Percentiles rank a stretch among this genome's conserved stretches.
These are phyloP conservation scores for Atta texana DNA, from an alignment of 1,140 invertebrate genomes.

Conservation along the genomic window DNA sequence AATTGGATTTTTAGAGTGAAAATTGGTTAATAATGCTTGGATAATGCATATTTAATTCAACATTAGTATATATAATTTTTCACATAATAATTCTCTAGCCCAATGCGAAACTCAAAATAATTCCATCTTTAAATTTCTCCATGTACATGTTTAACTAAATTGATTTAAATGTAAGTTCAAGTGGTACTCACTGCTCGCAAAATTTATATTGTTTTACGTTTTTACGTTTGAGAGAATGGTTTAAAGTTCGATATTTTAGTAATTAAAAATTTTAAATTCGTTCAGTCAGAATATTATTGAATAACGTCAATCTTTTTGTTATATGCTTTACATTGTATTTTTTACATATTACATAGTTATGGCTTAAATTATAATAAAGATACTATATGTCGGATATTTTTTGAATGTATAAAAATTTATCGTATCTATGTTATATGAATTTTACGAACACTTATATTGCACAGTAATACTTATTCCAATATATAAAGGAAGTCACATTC, in stretches of 20 bases:
- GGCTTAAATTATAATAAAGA: constrained; percentile 5
- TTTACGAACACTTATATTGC: constrained; percentile 11
- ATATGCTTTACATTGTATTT: not conserved
- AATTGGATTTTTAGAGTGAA: constrained; percentile 36
- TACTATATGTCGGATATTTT: not conserved
- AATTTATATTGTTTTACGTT: not conserved
- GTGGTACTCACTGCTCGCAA: constrained; percentile 6
- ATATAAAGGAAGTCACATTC: constrained; percentile 16
- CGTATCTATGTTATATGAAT: constrained; percentile 7
- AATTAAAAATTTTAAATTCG: constrained; percentile 48
- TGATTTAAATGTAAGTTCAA: constrained; percentile 35
- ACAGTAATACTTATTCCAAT: constrained; percentile 25
- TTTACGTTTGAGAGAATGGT: not conserved
- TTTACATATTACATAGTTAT: not conserved
- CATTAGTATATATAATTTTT: constrained; percentile 30
- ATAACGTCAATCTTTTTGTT: constrained; percentile 23
- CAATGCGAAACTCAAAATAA: not conserved
- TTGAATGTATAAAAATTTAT: constrained; percentile 30
- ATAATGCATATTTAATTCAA: not conserved
- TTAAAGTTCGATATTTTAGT: constrained; percentile 22
- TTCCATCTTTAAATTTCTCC: not conserved
- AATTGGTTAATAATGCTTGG: constrained; percentile 22
- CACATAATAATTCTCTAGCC: not conserved
- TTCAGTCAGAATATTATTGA: constrained; percentile 13
- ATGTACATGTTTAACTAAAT: constrained; percentile 33